A percentile compares a stretch with the other conserved stretches of the same genome.
Conservation (phyloP, 2,888 invertebrate species). For the Dendrolimus houi region DNA sequence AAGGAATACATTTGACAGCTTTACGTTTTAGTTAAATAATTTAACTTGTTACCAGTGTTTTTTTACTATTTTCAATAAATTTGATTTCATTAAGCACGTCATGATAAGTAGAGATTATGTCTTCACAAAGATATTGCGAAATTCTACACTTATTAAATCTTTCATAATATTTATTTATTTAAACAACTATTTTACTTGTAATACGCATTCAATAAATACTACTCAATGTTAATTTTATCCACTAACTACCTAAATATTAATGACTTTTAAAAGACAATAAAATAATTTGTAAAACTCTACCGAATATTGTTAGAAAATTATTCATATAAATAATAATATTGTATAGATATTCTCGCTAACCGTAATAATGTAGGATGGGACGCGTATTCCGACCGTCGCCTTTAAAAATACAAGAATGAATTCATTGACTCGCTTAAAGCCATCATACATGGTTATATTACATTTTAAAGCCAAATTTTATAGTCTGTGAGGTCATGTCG, state of each 20-base stretch:
- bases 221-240: constrained; percentile 39
- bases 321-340: constrained; percentile 54
- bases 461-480: constrained; percentile 75
- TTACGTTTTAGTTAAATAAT: too few relatives aligned
- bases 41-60: too few relatives aligned
- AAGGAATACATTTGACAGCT: too few relatives aligned
- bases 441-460: constrained; percentile 66
- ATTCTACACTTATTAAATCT: constrained; percentile 33
- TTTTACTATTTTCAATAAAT: too few relatives aligned
- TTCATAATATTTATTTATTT: constrained; percentile 31
- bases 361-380: constrained; percentile 48
- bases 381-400: constrained; percentile 25
- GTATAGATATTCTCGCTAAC: constrained; percentile 56
- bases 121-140: constrained; percentile 48
- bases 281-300: constrained; percentile 67
- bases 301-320: constrained; percentile 71
- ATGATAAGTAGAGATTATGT: constrained; percentile 17
- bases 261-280: constrained; percentile 53
- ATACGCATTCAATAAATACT: constrained; percentile 49
- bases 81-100: constrained; percentile 17
- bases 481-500: constrained; percentile 75
- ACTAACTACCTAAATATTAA: constrained; percentile 50
- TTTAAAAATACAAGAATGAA: constrained; percentile 60
- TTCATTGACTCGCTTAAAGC: constrained; percentile 70
- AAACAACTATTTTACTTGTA: constrained; percentile 49